Evolutionary conservation across 2,797 vertebrate genomes (phyloP).

Genomic region (Podarcis lilfordi): DNA sequence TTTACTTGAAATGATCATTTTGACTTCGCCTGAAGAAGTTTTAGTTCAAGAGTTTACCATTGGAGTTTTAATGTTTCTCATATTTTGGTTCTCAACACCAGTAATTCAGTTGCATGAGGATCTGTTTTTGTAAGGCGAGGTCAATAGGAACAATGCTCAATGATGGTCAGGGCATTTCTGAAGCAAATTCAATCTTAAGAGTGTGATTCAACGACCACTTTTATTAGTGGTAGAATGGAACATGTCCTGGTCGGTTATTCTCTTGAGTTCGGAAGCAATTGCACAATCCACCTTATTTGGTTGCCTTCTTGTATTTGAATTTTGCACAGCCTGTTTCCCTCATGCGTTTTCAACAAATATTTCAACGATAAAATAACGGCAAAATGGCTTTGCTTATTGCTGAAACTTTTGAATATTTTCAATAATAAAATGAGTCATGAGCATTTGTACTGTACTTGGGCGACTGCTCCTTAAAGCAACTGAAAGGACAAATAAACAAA

Average conservation of each 20-base stretch:
- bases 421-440: conserved; percentile 65
- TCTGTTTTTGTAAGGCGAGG: background rate
- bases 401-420: conserved; percentile 61
- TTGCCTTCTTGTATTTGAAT: background rate
- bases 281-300: background rate
- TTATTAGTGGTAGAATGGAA: background rate
- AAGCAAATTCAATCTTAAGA: background rate
- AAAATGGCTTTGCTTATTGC: conserved; percentile 3
- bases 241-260: background rate
- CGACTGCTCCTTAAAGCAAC: conserved; percentile 68
- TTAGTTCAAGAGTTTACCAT: background rate
- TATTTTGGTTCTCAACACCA: background rate
- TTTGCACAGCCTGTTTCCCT: conserved; percentile 19
- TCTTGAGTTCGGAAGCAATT: background rate
- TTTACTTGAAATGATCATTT: background rate
- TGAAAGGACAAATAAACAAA: conserved; percentile 71
- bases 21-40: background rate
- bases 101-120: background rate
- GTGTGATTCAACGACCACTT: background rate
- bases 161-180: background rate
- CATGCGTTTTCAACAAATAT: background rate
- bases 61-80: background rate
- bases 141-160: background rate
- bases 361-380: conserved; percentile 27
- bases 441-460: conserved; percentile 41